Base-by-base conservation (phyloP, 2,888 invertebrate species). In the Drosophila dives region DNA sequence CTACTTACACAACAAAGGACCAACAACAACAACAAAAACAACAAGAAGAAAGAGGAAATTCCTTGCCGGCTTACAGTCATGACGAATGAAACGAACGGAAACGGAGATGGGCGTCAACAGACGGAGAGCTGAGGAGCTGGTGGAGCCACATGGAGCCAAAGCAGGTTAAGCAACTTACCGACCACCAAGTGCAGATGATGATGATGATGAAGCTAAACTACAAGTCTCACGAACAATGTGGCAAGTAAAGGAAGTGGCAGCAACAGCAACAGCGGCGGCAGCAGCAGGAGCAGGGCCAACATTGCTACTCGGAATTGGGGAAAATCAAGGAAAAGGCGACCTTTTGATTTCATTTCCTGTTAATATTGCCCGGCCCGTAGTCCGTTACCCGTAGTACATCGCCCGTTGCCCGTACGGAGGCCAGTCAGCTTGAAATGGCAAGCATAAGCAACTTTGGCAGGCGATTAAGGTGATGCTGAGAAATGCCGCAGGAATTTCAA, bases 281-380 rank as follows among this genome's bases (percentile, higher is more conserved):
- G 55, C 23, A 36, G n/a, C 17, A 38, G 58, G 29, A 29, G 54
- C 29, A 51, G 53, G 29, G 55, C 54, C 45, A 48, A 36, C 26
- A 56, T 38, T 40, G 56, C 75, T 49, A 68, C 71, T 76, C 66
- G 65, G 80, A 84, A 89, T 86, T 83, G 81, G 73, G 67, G 80
- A 86, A 89, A 87, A 89, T 87, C 87, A 83, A 87, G 83, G 83
- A 84, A 86, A 77, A 85, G 83, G 75, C 86, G 89, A 83, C 87
- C 87, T 87, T 87, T 87, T 87, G 89, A 87, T 87, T 87, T 87
- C 83, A 89, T 86, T 89, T 87, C 87, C 87, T 89, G 89, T 86
- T 89, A 87, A 89, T 87, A 89, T 86, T 89, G 80, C 75, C 75
- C 74, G 71, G 68, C 51, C 65, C 60, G 55, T 50, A 55, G 61